A percentile compares a stretch with the other conserved stretches of the same genome.
These are phyloP conservation scores for Argynnis bischoffii DNA, from an alignment of 2,888 invertebrate genomes.

Conservation along the genomic window DNA sequence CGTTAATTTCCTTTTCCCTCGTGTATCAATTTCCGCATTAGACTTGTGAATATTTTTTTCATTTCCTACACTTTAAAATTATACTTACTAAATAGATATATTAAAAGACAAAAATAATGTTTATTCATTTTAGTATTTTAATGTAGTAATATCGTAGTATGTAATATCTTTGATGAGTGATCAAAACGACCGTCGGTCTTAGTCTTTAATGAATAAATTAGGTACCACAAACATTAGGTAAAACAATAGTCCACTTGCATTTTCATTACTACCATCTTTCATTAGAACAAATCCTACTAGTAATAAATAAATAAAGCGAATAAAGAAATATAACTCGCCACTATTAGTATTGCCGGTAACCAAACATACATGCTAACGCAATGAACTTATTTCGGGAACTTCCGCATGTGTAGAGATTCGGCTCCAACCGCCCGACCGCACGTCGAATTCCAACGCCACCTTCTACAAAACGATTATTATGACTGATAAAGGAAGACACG, in stretches of 20 bases:
- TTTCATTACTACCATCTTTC: too few species aligned
- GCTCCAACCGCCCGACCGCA: conserved; percentile 61
- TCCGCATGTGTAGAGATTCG: conserved; percentile 70
- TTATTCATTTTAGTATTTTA: too few species aligned
- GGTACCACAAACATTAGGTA: too few species aligned
- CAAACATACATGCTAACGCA: conserved; percentile 51
- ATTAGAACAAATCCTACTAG: background rate
- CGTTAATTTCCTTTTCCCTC: conserved; percentile 79
- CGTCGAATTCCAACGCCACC: conserved; percentile 62
- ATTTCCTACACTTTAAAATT: conserved; percentile 39
- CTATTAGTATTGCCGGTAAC: conserved; percentile 30
- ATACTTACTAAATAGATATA: too few species aligned
- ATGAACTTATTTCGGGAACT: conserved; percentile 76
- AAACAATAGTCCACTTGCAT: too few species aligned
- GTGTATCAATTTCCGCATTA: conserved; percentile 76
- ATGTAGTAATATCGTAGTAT: too few species aligned
- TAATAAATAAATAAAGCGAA: conserved; percentile 10
- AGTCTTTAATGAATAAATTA: too few species aligned
- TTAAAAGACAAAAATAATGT: too few species aligned
- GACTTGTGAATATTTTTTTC: conserved; percentile 48
- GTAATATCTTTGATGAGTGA: too few species aligned
- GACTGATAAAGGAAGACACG: background rate
- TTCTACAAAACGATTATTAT: conserved; percentile 32
- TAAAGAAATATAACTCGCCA: conserved; percentile 36
- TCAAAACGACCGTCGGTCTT: too few species aligned